Evolutionary conservation across 2,113 vertebrate genomes (phyloP).

Genomic region (Colistium nudipinnis): DNA sequence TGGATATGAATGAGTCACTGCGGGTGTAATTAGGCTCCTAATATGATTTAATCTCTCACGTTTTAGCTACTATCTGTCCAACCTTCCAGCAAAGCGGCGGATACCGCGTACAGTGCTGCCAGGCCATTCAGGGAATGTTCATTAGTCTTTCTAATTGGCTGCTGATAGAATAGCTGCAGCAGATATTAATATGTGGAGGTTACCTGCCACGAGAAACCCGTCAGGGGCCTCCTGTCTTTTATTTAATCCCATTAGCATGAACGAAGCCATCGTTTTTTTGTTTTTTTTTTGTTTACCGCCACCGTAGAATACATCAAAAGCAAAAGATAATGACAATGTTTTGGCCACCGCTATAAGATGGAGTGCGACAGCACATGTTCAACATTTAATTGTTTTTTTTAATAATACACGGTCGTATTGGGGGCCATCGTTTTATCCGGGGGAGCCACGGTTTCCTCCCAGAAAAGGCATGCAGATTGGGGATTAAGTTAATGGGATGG

Average conservation of each 20-base stretch:
- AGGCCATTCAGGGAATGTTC: constrained; percentile 37
- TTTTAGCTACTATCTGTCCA: constrained; percentile 7
- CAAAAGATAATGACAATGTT: not conserved
- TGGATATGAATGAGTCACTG: constrained; percentile 18
- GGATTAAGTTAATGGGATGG: too few relatives aligned
- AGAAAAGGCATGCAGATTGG: too few relatives aligned
- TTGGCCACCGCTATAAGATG: not conserved
- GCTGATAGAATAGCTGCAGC: constrained; percentile 34
- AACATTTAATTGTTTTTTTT: too few relatives aligned
- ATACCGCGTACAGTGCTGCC: not conserved
- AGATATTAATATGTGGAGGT: constrained; percentile 31
- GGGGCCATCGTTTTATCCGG: too few relatives aligned
- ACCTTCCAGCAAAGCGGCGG: constrained; percentile 13
- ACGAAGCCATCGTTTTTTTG: constrained; percentile 20
- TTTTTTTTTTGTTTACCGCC: too few relatives aligned
- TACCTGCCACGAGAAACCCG: constrained; percentile 36
- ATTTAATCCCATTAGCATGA: constrained; percentile 45
- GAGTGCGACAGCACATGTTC: too few relatives aligned
- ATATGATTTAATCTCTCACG: constrained; percentile 55
- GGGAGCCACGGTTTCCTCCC: too few relatives aligned
- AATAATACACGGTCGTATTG: too few relatives aligned
- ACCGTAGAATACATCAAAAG: constrained; percentile 26
- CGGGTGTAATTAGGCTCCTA: constrained; percentile 54
- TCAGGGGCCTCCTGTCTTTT: not conserved
- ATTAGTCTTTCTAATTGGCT: constrained; percentile 63